Evolutionary conservation across 1,140 invertebrate genomes (phyloP).

Genomic region (Yoshiicerus persimilis): DNA sequence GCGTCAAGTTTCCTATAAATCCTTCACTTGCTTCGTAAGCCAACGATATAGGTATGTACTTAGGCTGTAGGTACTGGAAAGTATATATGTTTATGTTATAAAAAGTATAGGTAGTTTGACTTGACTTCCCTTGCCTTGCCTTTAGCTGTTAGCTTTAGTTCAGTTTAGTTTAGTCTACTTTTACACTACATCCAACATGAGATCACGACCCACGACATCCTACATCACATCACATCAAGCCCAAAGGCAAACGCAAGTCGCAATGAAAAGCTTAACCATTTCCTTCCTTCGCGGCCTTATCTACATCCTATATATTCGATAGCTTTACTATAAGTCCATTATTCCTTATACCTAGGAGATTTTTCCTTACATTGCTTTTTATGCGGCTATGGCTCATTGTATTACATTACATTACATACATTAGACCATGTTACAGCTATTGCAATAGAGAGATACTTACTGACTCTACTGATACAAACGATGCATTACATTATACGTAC

Average conservation of each 20-base stretch:
- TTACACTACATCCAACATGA: not conserved
- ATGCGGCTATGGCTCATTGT: conserved; percentile 21
- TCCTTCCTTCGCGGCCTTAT: not conserved
- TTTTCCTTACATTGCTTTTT: conserved; percentile 21
- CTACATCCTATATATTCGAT: not conserved
- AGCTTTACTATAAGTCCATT: not conserved
- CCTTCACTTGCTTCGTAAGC: not conserved
- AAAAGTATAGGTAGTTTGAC: not conserved
- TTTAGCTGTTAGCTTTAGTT: not conserved
- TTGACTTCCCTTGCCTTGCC: no score
- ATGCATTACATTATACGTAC: conserved; percentile 10
- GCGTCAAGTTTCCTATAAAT: conserved; percentile 1
- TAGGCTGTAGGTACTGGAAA: no score
- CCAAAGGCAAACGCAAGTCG: conserved; percentile 5
- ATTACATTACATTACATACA: conserved; percentile 4
- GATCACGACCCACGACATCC: conserved; percentile 19
- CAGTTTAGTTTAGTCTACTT: not conserved
- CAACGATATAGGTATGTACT: not conserved
- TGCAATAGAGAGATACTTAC: not conserved
- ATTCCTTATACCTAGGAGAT: not conserved
- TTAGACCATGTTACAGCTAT: not conserved
- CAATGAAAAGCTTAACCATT: conserved; percentile 17
- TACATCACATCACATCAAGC: conserved; percentile 16
- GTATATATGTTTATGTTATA: not conserved
- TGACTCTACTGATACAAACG: not conserved